Evolutionary conservation across 2,888 invertebrate species (phyloP), one percentile per base, ranked within the genome.

Genomic region (Marasmarcha lunaedactyla): DNA sequence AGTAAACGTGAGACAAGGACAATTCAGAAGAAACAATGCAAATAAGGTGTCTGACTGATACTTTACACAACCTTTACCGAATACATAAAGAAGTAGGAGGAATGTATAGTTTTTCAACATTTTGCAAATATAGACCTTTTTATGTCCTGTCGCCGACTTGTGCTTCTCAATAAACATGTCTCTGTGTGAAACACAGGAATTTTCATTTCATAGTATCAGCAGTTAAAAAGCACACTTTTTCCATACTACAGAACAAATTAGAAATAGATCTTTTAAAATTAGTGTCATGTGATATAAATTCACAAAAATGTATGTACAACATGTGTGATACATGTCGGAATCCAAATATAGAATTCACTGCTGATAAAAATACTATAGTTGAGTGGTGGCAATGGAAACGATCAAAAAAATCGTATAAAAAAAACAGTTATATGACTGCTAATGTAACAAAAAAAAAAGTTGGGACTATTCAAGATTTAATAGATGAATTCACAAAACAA

Each of bases 341-440:
- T 36, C 14, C 20, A 39, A 25, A 26, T 25, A 39, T 10, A 12
- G 30, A 36, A 30, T 26, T 35, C 35, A 25, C 27, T 40, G 14
- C 27, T 13, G 30, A 42, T 15, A 37, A 42, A 15, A 14, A 35
- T 13, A 39, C 36, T 33, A 7, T 5, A 20, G 4, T 20, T 20
- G 20, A 20, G 7, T 50, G 51, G 49, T 36, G 30, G 27, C 42
- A 46, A 41, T 49, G 49, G 49, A 44, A 44, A 35, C 30, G 47
- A 35, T 20, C 38, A 37, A 41, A 45, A 35, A 46, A 49, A 39
- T 37, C 25, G 34, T 52, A 50, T 34, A 27, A 14, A 38, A 52
- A 52, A 42, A 41, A 34, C 33, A 38, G 42, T 14, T 35, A 26
- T 40, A 34, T 35, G 26, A 40, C 13, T 12, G 40, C 43, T 10